Evolutionary conservation across 2,797 vertebrate genomes (phyloP), one percentile per base, ranked within the genome.

Genomic region (Propithecus deckenii): DNA sequence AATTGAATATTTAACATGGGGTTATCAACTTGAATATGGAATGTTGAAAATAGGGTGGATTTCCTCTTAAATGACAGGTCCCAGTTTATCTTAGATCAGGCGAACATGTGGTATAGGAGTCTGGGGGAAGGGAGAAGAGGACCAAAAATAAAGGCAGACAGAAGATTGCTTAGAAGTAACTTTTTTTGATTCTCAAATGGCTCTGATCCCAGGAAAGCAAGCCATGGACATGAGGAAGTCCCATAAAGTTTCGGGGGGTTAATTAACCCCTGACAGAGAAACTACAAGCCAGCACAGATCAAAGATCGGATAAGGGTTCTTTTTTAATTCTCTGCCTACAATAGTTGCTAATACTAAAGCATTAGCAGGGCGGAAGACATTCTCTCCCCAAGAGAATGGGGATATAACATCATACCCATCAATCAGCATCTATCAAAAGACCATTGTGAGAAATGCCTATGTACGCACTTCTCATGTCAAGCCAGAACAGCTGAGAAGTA

Each of bases 241-340:
- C 35, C 48, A 13, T 95, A 14, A 67, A 78, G 25, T 88, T 90
- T 59, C 41, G 74, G 38, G 18, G 48, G n/a, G 28, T 71, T 81
- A 69, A 86, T 81, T 83, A 83, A 95, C 65, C 50, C 84, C 61
- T 88, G 38, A 20, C 74, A 41, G 72, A 88, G 78, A 94, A 92
- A 69, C 18, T 38, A 76, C n/a, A 93, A 89, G 32, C 48, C 55
- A 46, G 41, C 67, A 72, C 43, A 90, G 35, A 76, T 57, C 20
- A 94, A 80, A 95, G 43, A 84, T 89, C 48, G 90, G 76, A 79
- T 88, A 78, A 96, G 65, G 46, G 52, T 65, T 71, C 14, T 67
- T 87, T 92, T 87, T 30, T 63, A 67, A 78, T 81, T 94, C n/a
- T 91, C 41, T 92, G 41, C 78, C 63, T 63, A 41, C 25, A 74